Evolutionary conservation across 2,797 vertebrate genomes (phyloP).

Genomic region (Serranus cabrilla): DNA sequence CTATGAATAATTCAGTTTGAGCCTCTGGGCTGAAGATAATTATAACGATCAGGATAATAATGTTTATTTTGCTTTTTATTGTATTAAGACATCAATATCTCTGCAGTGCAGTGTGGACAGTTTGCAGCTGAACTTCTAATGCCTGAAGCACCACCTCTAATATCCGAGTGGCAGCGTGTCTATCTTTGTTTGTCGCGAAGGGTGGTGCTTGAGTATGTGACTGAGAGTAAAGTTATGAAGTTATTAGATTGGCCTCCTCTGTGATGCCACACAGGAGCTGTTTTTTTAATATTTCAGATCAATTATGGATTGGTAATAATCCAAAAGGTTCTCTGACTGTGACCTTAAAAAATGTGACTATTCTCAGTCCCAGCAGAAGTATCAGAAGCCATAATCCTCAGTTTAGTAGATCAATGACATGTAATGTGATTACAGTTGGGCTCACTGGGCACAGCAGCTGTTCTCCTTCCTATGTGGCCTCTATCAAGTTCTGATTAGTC

Average conservation of each 20-base stretch:
- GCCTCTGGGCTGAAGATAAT: conserved; percentile 88
- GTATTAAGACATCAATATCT: conserved; percentile 88
- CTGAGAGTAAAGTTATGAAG: conserved; percentile 8
- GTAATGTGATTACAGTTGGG: conserved; percentile 75
- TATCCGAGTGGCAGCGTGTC: conserved; percentile 12
- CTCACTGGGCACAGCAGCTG: conserved; percentile 73
- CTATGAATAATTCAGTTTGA: conserved; percentile 87
- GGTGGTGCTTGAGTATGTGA: background rate
- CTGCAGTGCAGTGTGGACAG: conserved; percentile 76
- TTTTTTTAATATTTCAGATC: background rate
- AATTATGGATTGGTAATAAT: conserved; percentile 27
- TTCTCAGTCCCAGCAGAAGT: conserved; percentile 49
- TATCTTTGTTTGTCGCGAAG: conserved; percentile 12
- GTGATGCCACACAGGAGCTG: background rate
- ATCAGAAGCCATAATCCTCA: conserved; percentile 68
- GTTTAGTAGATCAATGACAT: conserved; percentile 77
- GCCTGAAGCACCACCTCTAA: conserved; percentile 58
- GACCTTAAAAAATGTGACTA: conserved; percentile 49
- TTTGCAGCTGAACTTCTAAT: conserved; percentile 58
- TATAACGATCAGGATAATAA: conserved; percentile 89
- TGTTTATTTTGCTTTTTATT: conserved; percentile 90
- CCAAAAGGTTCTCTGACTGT: background rate
- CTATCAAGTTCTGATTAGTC: conserved; percentile 82
- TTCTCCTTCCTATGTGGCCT: conserved; percentile 69
- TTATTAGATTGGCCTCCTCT: conserved; percentile 3